Evolutionary conservation across 2,797 vertebrate species (phyloP), one percentile per base, ranked within the genome.

Genomic region (Cuniculus paca): DNA sequence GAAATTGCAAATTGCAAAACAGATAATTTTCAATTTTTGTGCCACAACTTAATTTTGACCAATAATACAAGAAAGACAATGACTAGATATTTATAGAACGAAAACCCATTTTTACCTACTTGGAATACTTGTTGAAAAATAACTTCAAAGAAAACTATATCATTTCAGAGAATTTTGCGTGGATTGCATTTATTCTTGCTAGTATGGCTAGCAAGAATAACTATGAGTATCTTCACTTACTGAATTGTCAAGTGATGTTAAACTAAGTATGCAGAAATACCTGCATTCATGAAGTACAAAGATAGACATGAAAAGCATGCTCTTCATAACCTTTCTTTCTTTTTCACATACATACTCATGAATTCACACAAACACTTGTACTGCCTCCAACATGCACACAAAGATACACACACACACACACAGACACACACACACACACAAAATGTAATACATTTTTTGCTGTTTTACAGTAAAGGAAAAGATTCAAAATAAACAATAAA

Each of bases 1-100:
- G 36, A 82, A 92, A 88, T 50, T 88, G 19, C 28, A 95, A 84
- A 88, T 70, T 52, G 58, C 0, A 17, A 60, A 83, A 45, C 7
- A 88, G 5, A 92, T 52, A 39, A 58, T 88, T 96, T 86, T 85
- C 22, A 34, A 8, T 19, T 93, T 90, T 93, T 95, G 36, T 65
- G 45, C 45, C 39, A 39, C 50, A 80, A 75, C 42, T 7, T 94
- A 85, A 93, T 95, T 97, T 97, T 94, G 93, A 94, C 85, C 75
- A 56, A 96, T 48, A 97, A 96, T 83, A 65, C 48, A 86, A 91
- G 16, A 68, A 95, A 78, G 65, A 93, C 80, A 90, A 88, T 14
- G 20, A 61, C 22, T 48, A 91, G 24, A 83, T 92, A 86, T 89
- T 48, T n/a, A 84, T 77, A 20, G 3, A 0, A 22, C 63, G 17